These are phyloP conservation scores for Lycorma delicatula DNA, from an alignment of 1,140 invertebrate species.

Conservation along the genomic window DNA sequence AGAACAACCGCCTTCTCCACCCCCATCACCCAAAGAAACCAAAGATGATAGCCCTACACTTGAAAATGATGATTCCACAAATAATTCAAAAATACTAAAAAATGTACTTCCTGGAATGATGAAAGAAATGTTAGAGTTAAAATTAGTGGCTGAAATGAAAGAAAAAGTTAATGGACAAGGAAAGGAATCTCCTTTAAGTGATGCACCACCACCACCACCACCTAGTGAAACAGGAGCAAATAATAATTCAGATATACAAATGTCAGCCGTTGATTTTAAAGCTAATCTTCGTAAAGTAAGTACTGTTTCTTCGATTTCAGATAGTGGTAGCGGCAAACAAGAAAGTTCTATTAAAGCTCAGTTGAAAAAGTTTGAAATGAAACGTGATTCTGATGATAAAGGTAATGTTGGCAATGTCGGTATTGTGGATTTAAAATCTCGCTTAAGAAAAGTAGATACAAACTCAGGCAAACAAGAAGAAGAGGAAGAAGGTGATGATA, in stretches of 20 bases:
- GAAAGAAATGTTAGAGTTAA: constrained; percentile 73
- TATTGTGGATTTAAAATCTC: constrained; percentile 77
- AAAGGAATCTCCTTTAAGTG: constrained; percentile 27
- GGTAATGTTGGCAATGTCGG: constrained; percentile 36
- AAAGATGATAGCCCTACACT: constrained; percentile 26
- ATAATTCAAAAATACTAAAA: constrained; percentile 35
- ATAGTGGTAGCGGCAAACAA: constrained; percentile 5
- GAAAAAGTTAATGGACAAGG: constrained; percentile 40
- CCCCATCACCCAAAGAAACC: constrained; percentile 31
- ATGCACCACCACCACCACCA: constrained; percentile 12
- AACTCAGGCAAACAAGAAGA: constrained; percentile 33
- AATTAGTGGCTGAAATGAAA: constrained; percentile 72
- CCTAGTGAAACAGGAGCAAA: background rate
- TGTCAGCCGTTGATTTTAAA: constrained; percentile 45
- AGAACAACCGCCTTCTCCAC: constrained; percentile 34
- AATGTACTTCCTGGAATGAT: constrained; percentile 39
- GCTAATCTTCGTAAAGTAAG: constrained; percentile 40
- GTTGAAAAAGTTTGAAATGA: constrained; percentile 58
- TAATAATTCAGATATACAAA: constrained; percentile 25
- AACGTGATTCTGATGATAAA: constrained; percentile 42
- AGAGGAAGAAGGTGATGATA: constrained; percentile 65
- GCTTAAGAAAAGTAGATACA: constrained; percentile 69
- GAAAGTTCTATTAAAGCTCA: constrained; percentile 46
- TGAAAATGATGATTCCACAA: constrained; percentile 20
- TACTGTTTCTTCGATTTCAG: constrained; percentile 15